Base-by-base conservation (phyloP, 2,888 invertebrate genomes). In the Pyrrhosoma nymphula region DNA sequence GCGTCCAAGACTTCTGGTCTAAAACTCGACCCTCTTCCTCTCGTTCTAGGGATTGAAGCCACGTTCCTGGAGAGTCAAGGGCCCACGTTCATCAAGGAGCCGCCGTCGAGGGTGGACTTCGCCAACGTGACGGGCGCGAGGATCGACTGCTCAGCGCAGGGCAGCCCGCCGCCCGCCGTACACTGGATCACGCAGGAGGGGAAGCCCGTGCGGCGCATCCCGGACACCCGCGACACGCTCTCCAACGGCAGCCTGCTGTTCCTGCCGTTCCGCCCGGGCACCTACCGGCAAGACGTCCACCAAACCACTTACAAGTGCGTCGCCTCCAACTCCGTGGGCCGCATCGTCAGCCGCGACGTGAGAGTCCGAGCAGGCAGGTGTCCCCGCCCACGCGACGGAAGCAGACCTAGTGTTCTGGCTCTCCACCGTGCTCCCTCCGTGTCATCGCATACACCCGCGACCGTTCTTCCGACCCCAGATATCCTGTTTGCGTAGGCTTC, bases 281-380 rank as follows among this genome's bases (percentile, higher is more conserved):
- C 96, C 90, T 96, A 96, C 95, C 96, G 96, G n/a, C 96, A 96
- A 35, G 96, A 96, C 95, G 96, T 96, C 69, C 96, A 96, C 95
- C 96, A 96, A 16, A 95, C 96, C 63, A 96, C 96, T 12, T 96
- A 96, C 96, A 95, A 96, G 56, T 96, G 96, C 95, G 96, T 96
- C 69, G 96, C 96, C 69, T 95, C 96, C 95, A 96, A 96, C 96
- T 95, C 96, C 30, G 96, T 96, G 75, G 96, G 96, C 26, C 96
- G 96, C 47, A 96, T 96, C 63, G 96, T 96, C 95, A 96, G 96
- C 95, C 95, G 96, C 26, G 96, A 96, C 95, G 96, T 96, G 88
- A 95, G 96, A 55, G 96, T 96, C 30, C 95, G 96, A 96, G 96
- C 96, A 96, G 96, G 96, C 96, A 95, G 95, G 96, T 95, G n/a